Evolutionary conservation across 2,113 vertebrate genomes (phyloP).

Genomic region (Lathamus discolor): DNA sequence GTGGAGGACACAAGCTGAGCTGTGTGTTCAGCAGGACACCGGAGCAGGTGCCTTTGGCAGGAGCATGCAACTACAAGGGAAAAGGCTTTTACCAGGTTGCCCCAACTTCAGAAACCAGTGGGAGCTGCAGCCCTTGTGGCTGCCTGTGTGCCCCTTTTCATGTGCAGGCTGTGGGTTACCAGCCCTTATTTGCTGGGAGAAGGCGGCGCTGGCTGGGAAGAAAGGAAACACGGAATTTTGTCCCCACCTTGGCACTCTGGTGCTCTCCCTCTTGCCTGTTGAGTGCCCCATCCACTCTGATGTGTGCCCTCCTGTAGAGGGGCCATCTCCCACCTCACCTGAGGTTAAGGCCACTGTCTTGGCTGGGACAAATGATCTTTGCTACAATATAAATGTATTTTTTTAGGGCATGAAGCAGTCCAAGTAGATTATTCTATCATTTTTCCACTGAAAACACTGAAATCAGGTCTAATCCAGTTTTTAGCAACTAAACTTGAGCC

Average conservation of each 20-base stretch:
- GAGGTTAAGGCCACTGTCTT: background rate
- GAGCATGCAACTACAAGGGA: background rate
- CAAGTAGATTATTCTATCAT: background rate
- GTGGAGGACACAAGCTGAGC: background rate
- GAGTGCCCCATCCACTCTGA: fast-evolving
- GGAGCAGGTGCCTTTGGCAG: background rate
- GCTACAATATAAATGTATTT: background rate
- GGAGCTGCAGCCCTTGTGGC: background rate
- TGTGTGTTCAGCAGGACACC: fast-evolving
- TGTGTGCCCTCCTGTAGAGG: background rate
- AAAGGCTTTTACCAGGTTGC: background rate
- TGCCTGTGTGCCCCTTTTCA: fast-evolving
- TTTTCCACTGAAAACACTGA: background rate
- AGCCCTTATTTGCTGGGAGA: background rate
- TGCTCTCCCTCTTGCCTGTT: background rate
- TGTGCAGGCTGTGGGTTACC: background rate
- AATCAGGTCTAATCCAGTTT: background rate
- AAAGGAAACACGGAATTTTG: background rate
- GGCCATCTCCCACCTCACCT: background rate
- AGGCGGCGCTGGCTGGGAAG: background rate
- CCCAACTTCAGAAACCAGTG: background rate
- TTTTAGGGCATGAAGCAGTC: background rate
- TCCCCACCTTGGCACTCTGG: background rate
- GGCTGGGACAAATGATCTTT: background rate
- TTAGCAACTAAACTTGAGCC: background rate